These are phyloP conservation scores for Barnardius zonarius DNA, from an alignment of 2,113 vertebrate species.

Conservation along the genomic window DNA sequence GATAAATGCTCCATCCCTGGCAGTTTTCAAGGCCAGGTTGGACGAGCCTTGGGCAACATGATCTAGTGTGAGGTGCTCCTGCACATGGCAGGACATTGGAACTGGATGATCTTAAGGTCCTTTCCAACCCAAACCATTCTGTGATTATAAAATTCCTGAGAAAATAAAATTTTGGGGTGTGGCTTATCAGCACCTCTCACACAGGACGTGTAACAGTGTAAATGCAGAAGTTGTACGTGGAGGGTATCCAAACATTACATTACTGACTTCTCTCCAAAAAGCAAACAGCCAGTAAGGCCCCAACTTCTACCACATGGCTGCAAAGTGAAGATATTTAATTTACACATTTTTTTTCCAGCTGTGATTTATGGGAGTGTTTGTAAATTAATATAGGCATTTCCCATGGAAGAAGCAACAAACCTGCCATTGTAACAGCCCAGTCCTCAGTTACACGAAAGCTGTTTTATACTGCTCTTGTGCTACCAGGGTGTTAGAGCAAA, in stretches of 20 bases:
- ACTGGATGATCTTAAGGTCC: background rate
- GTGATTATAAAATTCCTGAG: background rate
- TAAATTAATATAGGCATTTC: background rate
- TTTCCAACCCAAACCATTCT: background rate
- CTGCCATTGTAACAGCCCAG: background rate
- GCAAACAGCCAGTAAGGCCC: background rate
- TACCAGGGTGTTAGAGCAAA: background rate
- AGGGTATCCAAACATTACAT: background rate
- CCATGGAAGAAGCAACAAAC: background rate
- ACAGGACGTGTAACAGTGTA: background rate
- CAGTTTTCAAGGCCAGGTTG: background rate
- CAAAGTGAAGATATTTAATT: background rate
- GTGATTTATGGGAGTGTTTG: background rate
- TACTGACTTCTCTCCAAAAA: background rate
- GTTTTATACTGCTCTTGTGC: background rate
- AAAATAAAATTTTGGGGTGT: background rate
- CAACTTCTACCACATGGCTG: background rate
- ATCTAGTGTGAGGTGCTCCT: background rate
- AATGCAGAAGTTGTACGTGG: background rate
- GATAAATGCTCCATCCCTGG: background rate
- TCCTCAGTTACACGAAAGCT: background rate
- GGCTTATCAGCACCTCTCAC: background rate
- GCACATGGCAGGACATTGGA: background rate
- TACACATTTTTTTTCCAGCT: background rate
- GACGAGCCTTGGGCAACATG: background rate